These are phyloP conservation scores for Sardinella longiceps DNA, from an alignment of 2,797 vertebrate genomes.

Conservation along the genomic window DNA sequence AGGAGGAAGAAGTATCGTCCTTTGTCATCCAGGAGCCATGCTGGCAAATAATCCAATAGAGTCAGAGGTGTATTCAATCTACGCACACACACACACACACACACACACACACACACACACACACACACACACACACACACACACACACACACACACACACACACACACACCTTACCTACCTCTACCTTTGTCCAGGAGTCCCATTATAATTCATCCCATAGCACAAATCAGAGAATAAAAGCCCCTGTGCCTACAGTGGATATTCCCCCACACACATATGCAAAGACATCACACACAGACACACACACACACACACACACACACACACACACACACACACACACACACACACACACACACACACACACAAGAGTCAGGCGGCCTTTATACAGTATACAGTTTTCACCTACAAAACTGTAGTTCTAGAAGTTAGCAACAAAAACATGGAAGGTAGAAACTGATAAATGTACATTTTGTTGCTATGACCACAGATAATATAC, in stretches of 20 bases:
- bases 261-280: neutral
- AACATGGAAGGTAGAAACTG: no score
- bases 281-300: constrained; percentile 10
- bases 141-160: no score
- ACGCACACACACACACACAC: neutral
- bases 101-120: no score
- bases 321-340: constrained; percentile 3
- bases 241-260: neutral
- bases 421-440: no score
- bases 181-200: constrained; percentile 16
- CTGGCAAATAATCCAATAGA: constrained; percentile 22
- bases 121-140: no score
- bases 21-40: constrained; percentile 29
- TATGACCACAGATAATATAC: no score
- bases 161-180: neutral
- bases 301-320: constrained; percentile 21
- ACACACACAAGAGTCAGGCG: no score
- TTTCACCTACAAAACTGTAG: no score
- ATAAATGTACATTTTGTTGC: no score
- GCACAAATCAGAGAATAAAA: neutral
- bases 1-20: constrained; percentile 20
- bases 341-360: constrained; percentile 12
- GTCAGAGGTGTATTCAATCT: constrained; percentile 28
- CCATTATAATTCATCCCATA: constrained; percentile 40
- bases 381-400: no score